A percentile compares a stretch with the other conserved stretches of the same genome.
These are phyloP conservation scores for Ramazzottius varieornatus DNA, from an alignment of 2,888 invertebrate genomes.

Conservation along the genomic window DNA sequence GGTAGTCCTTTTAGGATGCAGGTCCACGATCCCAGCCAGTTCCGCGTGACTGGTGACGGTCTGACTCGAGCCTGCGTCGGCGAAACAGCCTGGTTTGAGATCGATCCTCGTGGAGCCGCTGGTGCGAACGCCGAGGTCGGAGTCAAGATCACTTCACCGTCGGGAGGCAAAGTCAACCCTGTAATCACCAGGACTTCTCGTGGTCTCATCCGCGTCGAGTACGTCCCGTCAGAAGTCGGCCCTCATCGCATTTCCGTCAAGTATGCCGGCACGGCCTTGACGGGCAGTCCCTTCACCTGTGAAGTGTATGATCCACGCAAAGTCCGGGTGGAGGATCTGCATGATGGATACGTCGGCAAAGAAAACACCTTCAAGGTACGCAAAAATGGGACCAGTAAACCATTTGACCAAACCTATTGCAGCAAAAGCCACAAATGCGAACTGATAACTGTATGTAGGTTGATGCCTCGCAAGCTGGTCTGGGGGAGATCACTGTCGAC, in stretches of 20 bases:
- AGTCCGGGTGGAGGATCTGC: background rate
- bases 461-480: slow-evolving; percentile 73
- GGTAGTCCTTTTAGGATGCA: slow-evolving; percentile 33
- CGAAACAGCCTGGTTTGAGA: slow-evolving; percentile 55
- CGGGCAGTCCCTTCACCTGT: slow-evolving; percentile 18
- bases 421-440: too few species aligned
- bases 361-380: background rate
- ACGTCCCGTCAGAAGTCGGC: slow-evolving; percentile 28
- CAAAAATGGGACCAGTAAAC: too few species aligned
- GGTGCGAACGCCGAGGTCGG: background rate
- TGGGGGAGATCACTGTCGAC: slow-evolving; percentile 61
- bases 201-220: slow-evolving; percentile 11
- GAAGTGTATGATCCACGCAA: slow-evolving; percentile 15
- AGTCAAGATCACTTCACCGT: background rate
- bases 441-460: background rate
- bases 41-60: slow-evolving; percentile 38
- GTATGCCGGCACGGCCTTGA: slow-evolving; percentile 15
- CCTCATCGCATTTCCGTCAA: slow-evolving; percentile 17
- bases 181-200: background rate
- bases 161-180: background rate
- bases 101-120: slow-evolving; percentile 47
- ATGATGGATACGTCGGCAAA: background rate
- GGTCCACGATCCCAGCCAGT: slow-evolving; percentile 29
- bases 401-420: too few species aligned
- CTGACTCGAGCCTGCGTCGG: slow-evolving; percentile 58